Base-by-base conservation (phyloP, 2,888 invertebrate species). In the Acrocera orbiculus region DNA sequence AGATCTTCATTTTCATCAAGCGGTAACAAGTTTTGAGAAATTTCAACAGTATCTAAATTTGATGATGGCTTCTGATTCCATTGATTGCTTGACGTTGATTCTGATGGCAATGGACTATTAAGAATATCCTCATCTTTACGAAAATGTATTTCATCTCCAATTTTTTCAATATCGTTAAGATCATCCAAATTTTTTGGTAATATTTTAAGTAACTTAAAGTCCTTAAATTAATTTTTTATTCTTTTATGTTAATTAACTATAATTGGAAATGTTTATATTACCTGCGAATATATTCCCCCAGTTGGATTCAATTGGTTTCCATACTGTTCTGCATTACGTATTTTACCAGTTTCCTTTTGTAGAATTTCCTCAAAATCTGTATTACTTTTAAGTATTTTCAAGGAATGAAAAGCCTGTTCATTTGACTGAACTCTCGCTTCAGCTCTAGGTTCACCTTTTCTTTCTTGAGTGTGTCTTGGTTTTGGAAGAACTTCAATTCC, bases 401-500 rank as follows among this genome's bases (percentile, higher is more conserved):
- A 34, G 25, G 47, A 46, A 35, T 49, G 47, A 22, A 46, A 43
- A 24, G 40, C 40, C 35, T 42, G 44, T 26, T 46, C 45, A 11
- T 42, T 41, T 4, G 35, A 27, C 33, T 47, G 47, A 9, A 46
- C 40, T 34, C 46, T 41, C 8, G 48, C 41, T 34, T 46, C 43
- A 10, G 47, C 46, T 27, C 41, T 31, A 7, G 49, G 49, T 16
- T 46, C 48, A 24, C 40, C 44, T 19, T 32, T 30, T 4, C 30
- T 30, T n/a, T 30, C 22, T 16, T 34, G 29, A 13, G 32, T 16
- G 22, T 30, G 15, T 4, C 16, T 17, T 16, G 38, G 32, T 34
- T 61, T 60, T 11, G 56, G 50, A 1, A 64, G 63, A 22, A 52
- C 48, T 22, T 49, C 58, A 2, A 59, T 55, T 2, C 63, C 58